Conservation (phyloP, 2,797 vertebrate genomes). For the Todus mexicanus region DNA sequence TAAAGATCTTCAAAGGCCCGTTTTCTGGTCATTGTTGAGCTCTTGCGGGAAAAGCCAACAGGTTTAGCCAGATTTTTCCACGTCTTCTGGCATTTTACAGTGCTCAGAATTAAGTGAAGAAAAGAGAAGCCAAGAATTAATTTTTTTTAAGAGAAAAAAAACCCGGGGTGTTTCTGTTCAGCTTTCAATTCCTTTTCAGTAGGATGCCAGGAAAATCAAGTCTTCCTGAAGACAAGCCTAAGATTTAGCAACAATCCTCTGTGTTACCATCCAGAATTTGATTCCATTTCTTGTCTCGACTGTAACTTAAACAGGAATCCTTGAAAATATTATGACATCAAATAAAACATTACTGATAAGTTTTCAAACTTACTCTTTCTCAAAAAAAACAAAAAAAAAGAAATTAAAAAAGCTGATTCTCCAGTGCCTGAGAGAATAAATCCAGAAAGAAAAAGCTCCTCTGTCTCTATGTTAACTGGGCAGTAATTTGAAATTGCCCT, state of each 20-base stretch:
- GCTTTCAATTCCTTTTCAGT: not conserved
- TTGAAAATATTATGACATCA: conserved; percentile 5
- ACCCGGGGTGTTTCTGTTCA: not conserved
- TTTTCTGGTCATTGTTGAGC: not conserved
- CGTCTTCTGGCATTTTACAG: conserved; percentile 12
- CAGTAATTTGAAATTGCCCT: not conserved
- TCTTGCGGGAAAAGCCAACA: not conserved
- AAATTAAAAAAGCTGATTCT: not conserved
- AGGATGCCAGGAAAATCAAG: conserved; percentile 3
- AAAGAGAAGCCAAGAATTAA: not conserved
- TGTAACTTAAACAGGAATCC: not conserved
- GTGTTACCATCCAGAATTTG: not conserved
- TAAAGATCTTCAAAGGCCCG: not conserved
- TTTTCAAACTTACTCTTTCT: not conserved
- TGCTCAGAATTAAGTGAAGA: not conserved
- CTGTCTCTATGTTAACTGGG: not conserved
- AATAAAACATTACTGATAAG: not conserved
- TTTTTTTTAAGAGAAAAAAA: not conserved
- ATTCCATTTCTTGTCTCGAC: not conserved
- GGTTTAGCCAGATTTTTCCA: conserved; percentile 51
- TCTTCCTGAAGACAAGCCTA: not conserved
- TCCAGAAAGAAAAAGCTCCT: not conserved
- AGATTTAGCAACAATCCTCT: not conserved
- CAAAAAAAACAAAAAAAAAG: no score
- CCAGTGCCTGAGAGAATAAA: not conserved